Base-by-base conservation (phyloP, 2,113 vertebrate genomes). In the Ailurus styani region DNA sequence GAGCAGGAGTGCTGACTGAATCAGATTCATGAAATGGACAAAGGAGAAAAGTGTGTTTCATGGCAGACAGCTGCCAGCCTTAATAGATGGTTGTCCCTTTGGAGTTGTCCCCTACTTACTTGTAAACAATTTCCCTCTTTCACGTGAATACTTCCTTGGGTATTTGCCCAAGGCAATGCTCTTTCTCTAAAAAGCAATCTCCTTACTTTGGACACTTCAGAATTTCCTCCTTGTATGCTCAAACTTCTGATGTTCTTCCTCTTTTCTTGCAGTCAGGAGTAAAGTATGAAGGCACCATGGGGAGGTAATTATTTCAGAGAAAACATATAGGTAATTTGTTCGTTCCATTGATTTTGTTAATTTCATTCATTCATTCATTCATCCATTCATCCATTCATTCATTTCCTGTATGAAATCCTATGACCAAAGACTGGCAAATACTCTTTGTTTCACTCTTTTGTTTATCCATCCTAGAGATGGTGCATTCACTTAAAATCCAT, bases 1-100 rank as follows among this genome's bases (percentile, higher is more conserved):
- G 97, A 98, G 84, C 10, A 50, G 60, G 75, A 97, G 68, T 91
- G 94, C 98, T 98, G 98, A 98, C 86, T 97, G 97, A 98, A 98
- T 98, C 93, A 85, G 89, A 72, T 90, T 97, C 55, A 13, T 83
- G 93, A 95, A 98, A 95, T 90, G 96, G 97, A 96, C 97, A 96
- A 94, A 73, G 87, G 77, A 96, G 78, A 81, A 81, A 90, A 90
- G 79, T 89, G 85, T 86, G 57, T 95, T 96, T 96, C 62, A 15
- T 83, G 89, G 92, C 34, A 60, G 90, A 88, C 37, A 92, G 93
- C 90, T 97, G 91, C 92, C 82, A 94, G 95, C 96, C 95, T 98
- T 72, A 27, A 90, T 45, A 96, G 83, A 95, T 31, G 55, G 34
- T 52, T 70, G 1, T 2, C 66, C 57, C 90, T 89, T 82, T 50